Conservation (phyloP, 2,797 vertebrate genomes). For the Falco cherrug region DNA sequence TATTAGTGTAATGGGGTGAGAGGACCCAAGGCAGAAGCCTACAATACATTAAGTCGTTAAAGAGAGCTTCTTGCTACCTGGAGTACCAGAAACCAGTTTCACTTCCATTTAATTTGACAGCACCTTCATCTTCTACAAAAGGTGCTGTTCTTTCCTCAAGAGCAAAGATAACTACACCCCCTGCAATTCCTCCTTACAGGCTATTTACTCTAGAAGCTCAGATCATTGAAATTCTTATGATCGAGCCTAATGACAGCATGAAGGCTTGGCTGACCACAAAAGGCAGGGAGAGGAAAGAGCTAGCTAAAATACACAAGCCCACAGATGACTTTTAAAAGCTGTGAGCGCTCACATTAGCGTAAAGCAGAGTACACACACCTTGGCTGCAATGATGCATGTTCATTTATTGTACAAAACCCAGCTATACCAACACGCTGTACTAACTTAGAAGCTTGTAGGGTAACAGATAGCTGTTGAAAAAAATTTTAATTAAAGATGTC, state of each 20-base stretch:
- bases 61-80: not conserved
- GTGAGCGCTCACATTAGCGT: not conserved
- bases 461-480: not conserved
- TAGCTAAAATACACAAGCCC: not conserved
- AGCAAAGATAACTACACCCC: not conserved
- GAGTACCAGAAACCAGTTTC: not conserved
- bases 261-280: not conserved
- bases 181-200: not conserved
- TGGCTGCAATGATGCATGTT: not conserved
- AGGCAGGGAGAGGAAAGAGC: not conserved
- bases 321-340: not conserved
- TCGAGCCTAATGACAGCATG: fast-evolving
- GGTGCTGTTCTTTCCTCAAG: not conserved
- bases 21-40: not conserved
- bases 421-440: fast-evolving
- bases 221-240: not conserved
- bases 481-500: not conserved
- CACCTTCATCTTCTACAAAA: not conserved
- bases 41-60: not conserved
- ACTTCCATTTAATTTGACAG: not conserved
- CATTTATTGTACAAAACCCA: not conserved
- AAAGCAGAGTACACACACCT: not conserved
- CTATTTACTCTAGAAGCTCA: not conserved
- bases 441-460: not conserved
- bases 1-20: not conserved